phyloP scores from a whole-genome alignment of 2,113 vertebrate genomes.

The Protomyctophum bolini region DNA sequence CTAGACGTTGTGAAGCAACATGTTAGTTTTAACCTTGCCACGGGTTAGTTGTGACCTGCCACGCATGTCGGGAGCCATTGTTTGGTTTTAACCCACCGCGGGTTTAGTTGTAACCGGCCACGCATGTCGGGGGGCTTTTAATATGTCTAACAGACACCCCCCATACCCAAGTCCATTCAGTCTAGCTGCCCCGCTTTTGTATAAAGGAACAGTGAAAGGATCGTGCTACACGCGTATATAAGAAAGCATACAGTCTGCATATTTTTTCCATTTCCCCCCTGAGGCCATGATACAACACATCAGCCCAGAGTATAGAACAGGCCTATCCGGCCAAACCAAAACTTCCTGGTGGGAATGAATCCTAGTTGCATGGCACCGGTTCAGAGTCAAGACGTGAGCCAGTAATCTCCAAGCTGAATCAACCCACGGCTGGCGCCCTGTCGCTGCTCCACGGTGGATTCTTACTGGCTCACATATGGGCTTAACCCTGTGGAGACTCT shows the following conservation, averaged over 20 bases:
- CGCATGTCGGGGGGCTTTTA: no score
- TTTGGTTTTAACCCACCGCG: no score
- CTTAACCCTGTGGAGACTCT: constrained; percentile 59
- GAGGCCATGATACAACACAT: background rate
- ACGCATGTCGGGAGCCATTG: no score
- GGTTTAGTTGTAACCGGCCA: no score
- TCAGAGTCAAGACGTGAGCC: constrained; percentile 35
- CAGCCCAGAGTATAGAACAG: constrained; percentile 2
- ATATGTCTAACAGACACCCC: no score
- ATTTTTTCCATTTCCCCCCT: constrained; percentile 18
- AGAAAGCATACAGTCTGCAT: constrained; percentile 6
- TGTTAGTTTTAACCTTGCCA: no score
- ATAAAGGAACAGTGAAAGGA: constrained; percentile 6
- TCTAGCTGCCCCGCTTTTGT: constrained; percentile 13
- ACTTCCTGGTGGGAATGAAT: constrained; percentile 23
- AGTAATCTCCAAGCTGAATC: constrained; percentile 48
- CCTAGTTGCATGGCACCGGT: constrained; percentile 20
- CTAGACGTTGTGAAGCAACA: no score
- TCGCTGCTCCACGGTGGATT: constrained; percentile 68
- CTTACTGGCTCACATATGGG: constrained; percentile 18
- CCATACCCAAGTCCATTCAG: background rate
- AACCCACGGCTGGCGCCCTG: constrained; percentile 1
- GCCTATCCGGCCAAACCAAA: constrained; percentile 32
- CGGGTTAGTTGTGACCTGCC: no score
- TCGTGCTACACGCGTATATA: background rate